phyloP scores from a whole-genome alignment of 2,797 vertebrate species.

The Dromococcyx pavoninus region DNA sequence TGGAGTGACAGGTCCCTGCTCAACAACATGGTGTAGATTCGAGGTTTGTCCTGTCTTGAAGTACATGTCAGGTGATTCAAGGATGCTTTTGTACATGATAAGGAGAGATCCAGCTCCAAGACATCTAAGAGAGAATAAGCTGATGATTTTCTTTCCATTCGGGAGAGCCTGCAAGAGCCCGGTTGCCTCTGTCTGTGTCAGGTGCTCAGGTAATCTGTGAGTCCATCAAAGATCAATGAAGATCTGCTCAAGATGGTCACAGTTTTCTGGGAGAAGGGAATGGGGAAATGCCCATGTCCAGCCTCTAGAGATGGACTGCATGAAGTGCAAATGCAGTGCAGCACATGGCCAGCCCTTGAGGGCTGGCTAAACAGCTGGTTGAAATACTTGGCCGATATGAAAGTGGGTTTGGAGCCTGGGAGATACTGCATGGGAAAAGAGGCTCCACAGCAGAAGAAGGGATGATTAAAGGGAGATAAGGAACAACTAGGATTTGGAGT shows the following conservation, averaged over 20 bases:
- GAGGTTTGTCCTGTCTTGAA: background rate
- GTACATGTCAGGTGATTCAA: background rate
- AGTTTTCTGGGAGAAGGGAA: background rate
- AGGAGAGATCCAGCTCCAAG: background rate
- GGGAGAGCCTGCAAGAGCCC: background rate
- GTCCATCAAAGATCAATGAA: background rate
- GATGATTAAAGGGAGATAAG: background rate
- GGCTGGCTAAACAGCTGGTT: background rate
- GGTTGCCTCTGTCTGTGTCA: background rate
- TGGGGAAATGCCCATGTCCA: background rate
- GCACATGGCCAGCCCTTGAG: background rate
- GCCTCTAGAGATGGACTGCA: background rate
- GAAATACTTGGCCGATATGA: background rate
- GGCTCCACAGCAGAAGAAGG: background rate
- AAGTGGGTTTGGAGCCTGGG: background rate
- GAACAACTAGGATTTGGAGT: background rate
- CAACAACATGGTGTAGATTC: background rate
- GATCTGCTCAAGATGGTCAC: background rate
- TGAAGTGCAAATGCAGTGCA: background rate
- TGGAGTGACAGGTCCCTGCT: fast-evolving
- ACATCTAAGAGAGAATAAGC: background rate
- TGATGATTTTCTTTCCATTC: background rate
- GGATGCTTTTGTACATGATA: background rate
- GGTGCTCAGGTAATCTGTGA: background rate
- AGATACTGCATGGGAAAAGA: background rate